These are phyloP conservation scores for Ladona fulva DNA, from an alignment of 1,140 invertebrate species.

Conservation along the genomic window DNA sequence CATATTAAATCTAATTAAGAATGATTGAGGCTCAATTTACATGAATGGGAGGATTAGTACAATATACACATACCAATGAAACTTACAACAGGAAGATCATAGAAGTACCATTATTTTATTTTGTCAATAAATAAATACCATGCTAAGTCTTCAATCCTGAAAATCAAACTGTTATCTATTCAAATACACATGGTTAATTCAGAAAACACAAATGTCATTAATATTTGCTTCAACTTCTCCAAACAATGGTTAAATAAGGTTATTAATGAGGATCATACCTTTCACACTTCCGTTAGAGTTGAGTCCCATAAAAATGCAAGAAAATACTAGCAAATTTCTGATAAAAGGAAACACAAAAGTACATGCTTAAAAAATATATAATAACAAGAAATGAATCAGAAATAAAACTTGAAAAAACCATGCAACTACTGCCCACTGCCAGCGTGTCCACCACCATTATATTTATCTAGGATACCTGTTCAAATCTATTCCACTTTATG, in stretches of 20 bases:
- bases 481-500: neutral
- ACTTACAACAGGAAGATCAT: no score
- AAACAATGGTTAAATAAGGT: neutral
- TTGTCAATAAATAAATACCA: no score
- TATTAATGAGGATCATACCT: neutral
- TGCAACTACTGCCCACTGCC: constrained; percentile 1
- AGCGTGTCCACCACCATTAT: neutral
- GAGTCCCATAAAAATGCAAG: neutral
- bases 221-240: no score
- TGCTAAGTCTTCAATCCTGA: no score
- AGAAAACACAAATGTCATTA: no score
- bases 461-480: neutral
- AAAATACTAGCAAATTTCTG: neutral
- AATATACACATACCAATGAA: no score
- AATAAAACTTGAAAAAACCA: neutral
- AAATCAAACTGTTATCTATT: no score
- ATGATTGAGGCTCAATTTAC: no score
- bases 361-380: neutral
- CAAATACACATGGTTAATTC: no score
- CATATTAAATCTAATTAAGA: no score
- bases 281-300: constrained; percentile 5
- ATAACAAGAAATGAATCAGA: neutral
- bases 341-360: neutral
- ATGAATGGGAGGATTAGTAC: no score
- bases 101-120: no score